phyloP scores from a whole-genome alignment of 2,113 vertebrate genomes.

The Actenoides hombroni region DNA sequence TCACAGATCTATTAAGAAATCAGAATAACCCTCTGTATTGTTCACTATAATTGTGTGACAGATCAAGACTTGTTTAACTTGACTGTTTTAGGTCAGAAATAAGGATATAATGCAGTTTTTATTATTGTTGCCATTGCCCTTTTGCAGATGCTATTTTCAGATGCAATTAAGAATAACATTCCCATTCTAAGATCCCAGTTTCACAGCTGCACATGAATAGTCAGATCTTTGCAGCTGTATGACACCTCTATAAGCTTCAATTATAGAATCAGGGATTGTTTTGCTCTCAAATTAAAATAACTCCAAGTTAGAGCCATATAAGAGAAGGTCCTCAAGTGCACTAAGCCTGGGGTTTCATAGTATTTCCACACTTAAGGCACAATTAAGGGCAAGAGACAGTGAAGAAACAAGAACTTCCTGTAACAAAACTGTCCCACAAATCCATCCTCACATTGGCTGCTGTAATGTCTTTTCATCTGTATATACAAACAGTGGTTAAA shows the following conservation, averaged over 20 bases:
- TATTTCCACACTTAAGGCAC: not conserved
- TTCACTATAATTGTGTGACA: conserved; percentile 43
- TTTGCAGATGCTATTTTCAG: not conserved
- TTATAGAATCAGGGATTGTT: not conserved
- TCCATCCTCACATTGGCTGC: not conserved
- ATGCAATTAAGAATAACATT: not conserved
- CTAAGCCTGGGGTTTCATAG: not conserved
- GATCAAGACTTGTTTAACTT: not conserved
- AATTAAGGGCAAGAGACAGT: not conserved
- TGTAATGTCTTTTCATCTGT: not conserved
- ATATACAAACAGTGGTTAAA: not conserved
- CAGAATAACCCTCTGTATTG: not conserved
- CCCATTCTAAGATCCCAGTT: not conserved
- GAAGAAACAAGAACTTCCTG: not conserved
- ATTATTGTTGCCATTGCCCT: not conserved
- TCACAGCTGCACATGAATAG: conserved; percentile 15
- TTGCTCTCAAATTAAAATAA: not conserved
- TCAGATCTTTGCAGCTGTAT: not conserved
- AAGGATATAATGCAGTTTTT: not conserved
- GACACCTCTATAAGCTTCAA: not conserved
- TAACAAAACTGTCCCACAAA: not conserved
- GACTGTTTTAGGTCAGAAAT: not conserved
- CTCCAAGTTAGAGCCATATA: not conserved
- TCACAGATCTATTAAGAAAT: conserved; percentile 18
- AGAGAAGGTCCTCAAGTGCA: not conserved